A percentile compares a stretch with the other conserved stretches of the same genome.
Evolutionary conservation across 2,888 invertebrate species (phyloP).

Genomic region (Torymus aiolomorphi): DNA sequence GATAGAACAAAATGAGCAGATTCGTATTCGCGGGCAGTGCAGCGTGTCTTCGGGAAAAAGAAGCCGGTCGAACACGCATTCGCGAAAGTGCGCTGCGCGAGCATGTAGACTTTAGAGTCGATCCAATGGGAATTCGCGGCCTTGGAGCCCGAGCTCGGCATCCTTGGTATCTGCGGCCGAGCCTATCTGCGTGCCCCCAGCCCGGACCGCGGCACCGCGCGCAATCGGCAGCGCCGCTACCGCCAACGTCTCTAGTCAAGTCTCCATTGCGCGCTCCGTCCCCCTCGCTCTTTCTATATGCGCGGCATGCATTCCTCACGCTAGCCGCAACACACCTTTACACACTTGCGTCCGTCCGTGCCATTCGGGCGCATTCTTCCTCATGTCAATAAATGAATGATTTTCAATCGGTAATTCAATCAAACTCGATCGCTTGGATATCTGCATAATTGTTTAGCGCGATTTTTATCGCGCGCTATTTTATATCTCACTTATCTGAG

Average conservation of each 20-base stretch:
- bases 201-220: background rate
- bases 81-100: slow-evolving; percentile 8
- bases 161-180: slow-evolving; percentile 63
- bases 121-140: slow-evolving; percentile 52
- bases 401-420: no score
- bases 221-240: slow-evolving; percentile 39
- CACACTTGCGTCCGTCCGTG: no score
- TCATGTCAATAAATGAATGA: no score
- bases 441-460: no score
- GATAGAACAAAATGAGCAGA: no score
- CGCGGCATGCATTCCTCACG: slow-evolving; percentile 19
- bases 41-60: background rate
- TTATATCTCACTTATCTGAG: no score
- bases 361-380: no score
- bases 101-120: slow-evolving; percentile 7
- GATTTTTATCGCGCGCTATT: no score
- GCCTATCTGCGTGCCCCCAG: slow-evolving; percentile 48
- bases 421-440: no score
- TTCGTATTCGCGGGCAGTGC: no score
- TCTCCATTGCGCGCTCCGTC: slow-evolving; percentile 38
- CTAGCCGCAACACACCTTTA: slow-evolving; percentile 15
- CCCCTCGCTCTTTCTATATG: background rate
- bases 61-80: background rate
- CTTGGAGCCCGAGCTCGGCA: slow-evolving; percentile 64
- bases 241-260: slow-evolving; percentile 3